Percentiles rank a stretch among this genome's conserved stretches.
phyloP scores from a whole-genome alignment of 2,888 invertebrate species.

The Ligdia adustata region DNA sequence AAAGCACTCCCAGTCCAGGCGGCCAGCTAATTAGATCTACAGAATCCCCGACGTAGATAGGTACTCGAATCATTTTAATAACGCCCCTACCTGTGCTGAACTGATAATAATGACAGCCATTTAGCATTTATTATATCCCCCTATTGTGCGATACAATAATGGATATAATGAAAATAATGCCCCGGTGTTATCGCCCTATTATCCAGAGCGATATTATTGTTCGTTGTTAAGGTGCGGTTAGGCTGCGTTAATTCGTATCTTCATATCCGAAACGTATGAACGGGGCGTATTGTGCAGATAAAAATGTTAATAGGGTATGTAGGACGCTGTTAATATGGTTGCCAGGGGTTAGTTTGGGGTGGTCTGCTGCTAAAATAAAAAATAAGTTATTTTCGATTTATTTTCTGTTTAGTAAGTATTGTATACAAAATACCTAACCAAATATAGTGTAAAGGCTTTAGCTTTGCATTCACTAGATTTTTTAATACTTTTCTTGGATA shows the following conservation, averaged over 20 bases:
- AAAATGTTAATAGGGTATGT: conserved; percentile 6
- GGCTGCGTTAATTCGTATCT: conserved; percentile 30
- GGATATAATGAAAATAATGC: conserved; percentile 33
- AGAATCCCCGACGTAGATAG: neutral
- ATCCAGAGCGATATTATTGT: conserved; percentile 31
- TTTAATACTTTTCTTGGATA: no score
- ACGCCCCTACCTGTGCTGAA: conserved; percentile 29
- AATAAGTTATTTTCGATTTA: no score
- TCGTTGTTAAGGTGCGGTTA: conserved; percentile 30
- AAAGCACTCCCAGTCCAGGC: neutral
- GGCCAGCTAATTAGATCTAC: conserved; percentile 11
- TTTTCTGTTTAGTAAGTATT: no score
- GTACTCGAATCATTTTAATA: conserved; percentile 29
- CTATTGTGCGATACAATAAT: conserved; percentile 38
- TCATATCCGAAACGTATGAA: conserved; percentile 30
- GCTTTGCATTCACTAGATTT: no score
- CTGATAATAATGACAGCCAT: conserved; percentile 37
- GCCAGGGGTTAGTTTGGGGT: neutral
- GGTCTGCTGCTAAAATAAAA: no score
- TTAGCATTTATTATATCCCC: conserved; percentile 39
- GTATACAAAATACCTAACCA: no score
- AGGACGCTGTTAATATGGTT: neutral
- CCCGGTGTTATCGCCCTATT: conserved; percentile 33
- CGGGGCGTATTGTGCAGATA: conserved; percentile 3
- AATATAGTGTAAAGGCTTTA: no score